Evolutionary conservation across 2,797 vertebrate genomes (phyloP).

Genomic region (Amblyraja radiata): DNA sequence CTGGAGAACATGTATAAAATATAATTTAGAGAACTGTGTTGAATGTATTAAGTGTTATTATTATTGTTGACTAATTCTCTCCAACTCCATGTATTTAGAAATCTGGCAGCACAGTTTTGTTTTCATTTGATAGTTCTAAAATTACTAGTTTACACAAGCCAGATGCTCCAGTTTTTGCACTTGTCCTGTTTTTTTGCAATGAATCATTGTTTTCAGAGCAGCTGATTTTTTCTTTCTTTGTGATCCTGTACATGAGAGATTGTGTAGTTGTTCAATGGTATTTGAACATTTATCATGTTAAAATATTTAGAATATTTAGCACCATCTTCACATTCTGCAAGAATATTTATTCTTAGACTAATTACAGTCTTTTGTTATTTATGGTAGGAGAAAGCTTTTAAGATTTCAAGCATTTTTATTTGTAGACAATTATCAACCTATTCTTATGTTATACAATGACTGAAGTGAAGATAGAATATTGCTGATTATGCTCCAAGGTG

Average conservation of each 20-base stretch:
- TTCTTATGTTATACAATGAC: neutral
- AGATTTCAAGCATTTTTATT: neutral
- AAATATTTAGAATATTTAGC: neutral
- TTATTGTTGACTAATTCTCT: conserved; percentile 25
- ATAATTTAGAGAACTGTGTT: neutral
- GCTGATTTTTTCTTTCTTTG: neutral
- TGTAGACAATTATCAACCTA: conserved; percentile 7
- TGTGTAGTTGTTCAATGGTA: neutral
- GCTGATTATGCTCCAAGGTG: neutral
- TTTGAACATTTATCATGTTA: neutral
- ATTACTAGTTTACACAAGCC: conserved; percentile 14
- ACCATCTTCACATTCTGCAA: neutral
- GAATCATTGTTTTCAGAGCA: conserved; percentile 28
- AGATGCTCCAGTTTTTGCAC: conserved; percentile 19
- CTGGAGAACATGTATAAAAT: neutral
- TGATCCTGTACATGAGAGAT: neutral
- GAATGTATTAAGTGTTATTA: neutral
- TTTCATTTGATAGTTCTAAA: conserved; percentile 25
- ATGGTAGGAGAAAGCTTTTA: neutral
- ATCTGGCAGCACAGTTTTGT: neutral
- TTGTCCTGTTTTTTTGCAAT: neutral
- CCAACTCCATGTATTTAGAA: neutral
- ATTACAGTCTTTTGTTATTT: neutral
- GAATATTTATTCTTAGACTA: neutral
- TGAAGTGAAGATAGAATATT: neutral